Conservation (phyloP, 2,113 vertebrate species). For the Trematomus loennbergii region DNA sequence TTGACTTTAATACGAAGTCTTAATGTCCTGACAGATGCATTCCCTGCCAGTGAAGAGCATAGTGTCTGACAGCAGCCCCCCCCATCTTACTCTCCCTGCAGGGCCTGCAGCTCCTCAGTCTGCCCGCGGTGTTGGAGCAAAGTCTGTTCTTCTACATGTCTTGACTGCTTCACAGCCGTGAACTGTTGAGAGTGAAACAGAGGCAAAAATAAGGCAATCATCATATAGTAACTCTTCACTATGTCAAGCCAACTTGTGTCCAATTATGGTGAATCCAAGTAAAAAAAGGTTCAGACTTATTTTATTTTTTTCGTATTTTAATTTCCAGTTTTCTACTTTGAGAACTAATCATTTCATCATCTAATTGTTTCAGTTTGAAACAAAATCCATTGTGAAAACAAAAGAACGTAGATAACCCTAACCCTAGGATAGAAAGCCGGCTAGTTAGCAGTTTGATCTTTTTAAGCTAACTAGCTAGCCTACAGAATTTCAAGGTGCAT, state of each 20-base stretch:
- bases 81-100: constrained; percentile 82
- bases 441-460: too few relatives aligned
- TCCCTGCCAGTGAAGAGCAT: background rate
- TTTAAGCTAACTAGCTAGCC: too few relatives aligned
- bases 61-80: background rate
- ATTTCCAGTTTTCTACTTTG: background rate
- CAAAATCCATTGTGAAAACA: too few relatives aligned
- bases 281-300: background rate
- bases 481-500: background rate
- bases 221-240: background rate
- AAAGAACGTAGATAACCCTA: background rate
- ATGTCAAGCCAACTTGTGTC: background rate
- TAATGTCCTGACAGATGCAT: background rate
- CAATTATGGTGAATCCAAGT: background rate
- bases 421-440: too few relatives aligned
- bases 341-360: background rate
- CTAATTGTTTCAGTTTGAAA: too few relatives aligned
- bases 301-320: background rate
- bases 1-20: too few relatives aligned
- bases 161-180: constrained; percentile 68
- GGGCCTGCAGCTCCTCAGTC: constrained; percentile 81
- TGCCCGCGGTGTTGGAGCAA: constrained; percentile 70
- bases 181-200: constrained; percentile 72
- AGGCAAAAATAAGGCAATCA: background rate
- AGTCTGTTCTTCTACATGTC: constrained; percentile 82